phyloP scores from a whole-genome alignment of 2,113 vertebrate genomes.

The Cisticola juncidis region DNA sequence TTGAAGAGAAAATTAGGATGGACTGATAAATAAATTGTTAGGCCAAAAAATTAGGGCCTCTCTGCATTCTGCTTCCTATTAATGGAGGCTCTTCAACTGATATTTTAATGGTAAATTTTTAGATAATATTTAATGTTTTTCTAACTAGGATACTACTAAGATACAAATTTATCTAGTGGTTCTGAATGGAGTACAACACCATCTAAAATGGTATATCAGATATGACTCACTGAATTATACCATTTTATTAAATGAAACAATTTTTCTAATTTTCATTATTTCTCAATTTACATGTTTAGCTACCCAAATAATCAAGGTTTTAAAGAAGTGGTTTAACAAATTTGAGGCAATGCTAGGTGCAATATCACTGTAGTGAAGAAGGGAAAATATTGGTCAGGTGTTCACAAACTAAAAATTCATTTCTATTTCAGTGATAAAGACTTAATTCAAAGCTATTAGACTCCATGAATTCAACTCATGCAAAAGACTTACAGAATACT shows the following conservation, averaged over 20 bases:
- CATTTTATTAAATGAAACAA: not conserved
- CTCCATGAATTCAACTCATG: not conserved
- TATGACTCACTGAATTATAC: not conserved
- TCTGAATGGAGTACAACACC: not conserved
- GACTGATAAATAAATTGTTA: not conserved
- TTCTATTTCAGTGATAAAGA: not conserved
- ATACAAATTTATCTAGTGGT: not conserved
- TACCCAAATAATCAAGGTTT: not conserved
- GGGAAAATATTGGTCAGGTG: not conserved
- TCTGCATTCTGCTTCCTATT: not conserved
- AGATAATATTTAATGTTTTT: not conserved
- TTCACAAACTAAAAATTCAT: not conserved
- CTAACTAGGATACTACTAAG: not conserved
- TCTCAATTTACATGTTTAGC: not conserved
- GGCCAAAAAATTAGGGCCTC: not conserved
- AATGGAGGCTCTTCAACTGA: not conserved
- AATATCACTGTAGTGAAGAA: not conserved
- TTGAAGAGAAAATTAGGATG: not conserved
- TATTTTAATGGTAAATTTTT: not conserved
- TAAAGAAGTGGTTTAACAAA: not conserved
- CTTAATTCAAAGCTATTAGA: not conserved
- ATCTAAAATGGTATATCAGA: not conserved
- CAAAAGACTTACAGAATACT: not conserved
- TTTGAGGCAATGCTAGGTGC: not conserved
- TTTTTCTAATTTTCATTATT: not conserved